Base-by-base conservation (phyloP, 2,888 invertebrate genomes). In the Branchipolynoe longqiensis region DNA sequence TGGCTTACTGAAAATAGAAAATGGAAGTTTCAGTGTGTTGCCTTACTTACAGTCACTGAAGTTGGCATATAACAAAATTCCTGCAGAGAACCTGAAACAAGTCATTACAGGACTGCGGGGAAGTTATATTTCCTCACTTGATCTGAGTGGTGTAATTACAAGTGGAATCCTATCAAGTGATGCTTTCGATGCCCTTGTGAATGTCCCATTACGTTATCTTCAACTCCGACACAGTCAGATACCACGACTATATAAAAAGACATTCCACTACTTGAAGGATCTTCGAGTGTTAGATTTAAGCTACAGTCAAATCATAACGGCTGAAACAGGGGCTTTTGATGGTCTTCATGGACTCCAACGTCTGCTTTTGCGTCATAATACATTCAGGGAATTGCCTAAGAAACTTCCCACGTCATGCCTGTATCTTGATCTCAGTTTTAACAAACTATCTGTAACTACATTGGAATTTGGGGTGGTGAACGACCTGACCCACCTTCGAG, bases 361-460 rank as follows among this genome's bases (percentile, higher is more conserved):
- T 18, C 1, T 69, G 22, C 38, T 69, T 31, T 33, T 69, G 36
- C 38, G 38, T n/a, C 69, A 38, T 38, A 69, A 69, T n/a, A 33
- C 36, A n/a, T 69, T 69, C 22, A 33, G 38, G 38, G 12, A 33
- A 4, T 38, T 69, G 22, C 69, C 69, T 18, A 36, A 33, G 38
- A 2, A 38, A 8, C 38, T 69, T 14, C 69, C 69, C 1, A 33
- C 12, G 38, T 4, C 33, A 1, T 69, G 33, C 4, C 1, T 14
- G 18, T 22, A 69, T n/a, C 33, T 69, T 36, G 69, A 69, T n/a
- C 18, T 69, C n/a, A 69, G 69, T 69, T 38, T 36, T 38, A 69
- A 69, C 38, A 31, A 62, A 1, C 36, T 36, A 38, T 33, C 36
- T 36, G 38, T 36, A 4, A 12, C 33, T 69, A 38, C 33, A 38